Base-by-base conservation (phyloP, 2,888 invertebrate species). In the Ecliptopera silaceata region DNA sequence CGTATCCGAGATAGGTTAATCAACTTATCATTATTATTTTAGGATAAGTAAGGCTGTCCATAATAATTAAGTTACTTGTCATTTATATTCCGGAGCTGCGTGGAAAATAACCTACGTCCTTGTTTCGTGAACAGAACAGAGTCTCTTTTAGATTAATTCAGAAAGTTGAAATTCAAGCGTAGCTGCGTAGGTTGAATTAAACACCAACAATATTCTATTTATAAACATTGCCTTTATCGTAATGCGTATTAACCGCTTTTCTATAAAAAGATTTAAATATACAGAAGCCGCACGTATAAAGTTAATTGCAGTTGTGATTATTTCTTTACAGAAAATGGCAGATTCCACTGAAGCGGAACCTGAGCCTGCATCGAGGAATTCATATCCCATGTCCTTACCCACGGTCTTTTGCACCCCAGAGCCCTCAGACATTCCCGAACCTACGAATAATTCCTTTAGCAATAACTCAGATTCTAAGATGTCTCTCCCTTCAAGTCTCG, bases 341-440 rank as follows among this genome's bases (percentile, higher is more conserved):
- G 81, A 84, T 55, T 72, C 80, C 29, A 69, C 79, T 42, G 72
- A 75, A 47, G 75, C 75, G 41, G 77, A 82, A 46, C 62, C 72
- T 26, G 68, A 73, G 11, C 62, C 76, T 43, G 57, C 65, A 3
- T 76, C 73, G 68, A 79, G 69, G 54, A 81, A 75, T 65, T 69
- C 82, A 18, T 70, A 84, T 48, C 76, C 82, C 66, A 84, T 87
- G 68, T 72, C 84, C 54, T 66, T 89, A 38, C 88, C 90, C 1
- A 86, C 87, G 36, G 88, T 89, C 59, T 80, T 88, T 6, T 86
- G 86, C 57, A 82, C 89, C 29, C 72, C 83, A 32, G 78, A 80
- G 49, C 64, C 75, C 39, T 56, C 74, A 15, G 74, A 74, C 43
- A 65, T 78, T 6, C 71, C 78, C 32, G 65, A 78, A 44, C 56